phyloP scores from a whole-genome alignment of 2,888 invertebrate genomes.

The Dinocampus coccinellae region DNA sequence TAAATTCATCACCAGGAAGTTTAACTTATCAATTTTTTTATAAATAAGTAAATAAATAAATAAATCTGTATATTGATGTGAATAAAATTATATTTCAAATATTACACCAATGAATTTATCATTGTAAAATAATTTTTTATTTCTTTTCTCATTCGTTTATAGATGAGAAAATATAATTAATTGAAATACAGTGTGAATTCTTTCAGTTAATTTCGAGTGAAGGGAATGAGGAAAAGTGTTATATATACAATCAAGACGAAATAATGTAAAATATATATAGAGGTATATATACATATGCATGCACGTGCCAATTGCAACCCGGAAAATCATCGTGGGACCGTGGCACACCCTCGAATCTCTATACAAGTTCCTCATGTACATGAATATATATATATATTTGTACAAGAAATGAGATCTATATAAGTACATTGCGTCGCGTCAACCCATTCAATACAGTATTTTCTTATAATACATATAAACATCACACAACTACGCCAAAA shows the following conservation, averaged over 20 bases:
- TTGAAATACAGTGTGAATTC: no score
- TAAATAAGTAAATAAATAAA: no score
- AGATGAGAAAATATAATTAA: no score
- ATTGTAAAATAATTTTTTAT: no score
- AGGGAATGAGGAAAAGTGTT: neutral
- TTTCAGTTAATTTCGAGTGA: neutral
- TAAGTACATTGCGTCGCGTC: no score
- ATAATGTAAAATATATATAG: neutral
- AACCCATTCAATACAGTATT: slow-evolving; percentile 13
- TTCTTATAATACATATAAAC: slow-evolving; percentile 23
- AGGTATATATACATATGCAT: neutral
- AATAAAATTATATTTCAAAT: no score
- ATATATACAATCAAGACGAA: neutral
- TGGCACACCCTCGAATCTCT: slow-evolving; percentile 43
- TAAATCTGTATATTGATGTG: no score
- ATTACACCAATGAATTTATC: no score
- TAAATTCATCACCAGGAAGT: slow-evolving; percentile 37
- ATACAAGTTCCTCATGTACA: neutral
- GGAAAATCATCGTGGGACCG: slow-evolving; percentile 44
- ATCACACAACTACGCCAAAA: slow-evolving; percentile 38
- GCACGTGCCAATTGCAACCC: slow-evolving; percentile 21
- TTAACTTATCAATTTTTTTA: neutral
- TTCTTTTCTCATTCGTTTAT: neutral
- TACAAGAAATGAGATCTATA: slow-evolving; percentile 27
- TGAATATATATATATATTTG: slow-evolving; percentile 18